phyloP scores from a whole-genome alignment of 2,888 invertebrate species.

The Laothoe populi region DNA sequence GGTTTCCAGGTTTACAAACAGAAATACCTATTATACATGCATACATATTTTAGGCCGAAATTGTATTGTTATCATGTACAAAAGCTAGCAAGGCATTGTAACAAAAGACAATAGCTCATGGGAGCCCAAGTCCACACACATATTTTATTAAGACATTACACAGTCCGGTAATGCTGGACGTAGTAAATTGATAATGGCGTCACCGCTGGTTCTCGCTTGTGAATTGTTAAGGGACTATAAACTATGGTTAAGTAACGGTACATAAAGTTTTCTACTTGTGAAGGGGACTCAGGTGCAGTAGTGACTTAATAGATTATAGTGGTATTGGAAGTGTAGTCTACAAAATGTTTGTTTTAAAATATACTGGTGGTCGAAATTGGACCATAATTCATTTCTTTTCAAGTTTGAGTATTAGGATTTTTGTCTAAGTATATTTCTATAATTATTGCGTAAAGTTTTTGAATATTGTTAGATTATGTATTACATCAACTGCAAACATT shows the following conservation, averaged over 20 bases:
- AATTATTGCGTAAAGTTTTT: no score
- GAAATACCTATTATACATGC: neutral
- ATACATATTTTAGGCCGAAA: neutral
- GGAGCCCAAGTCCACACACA: neutral
- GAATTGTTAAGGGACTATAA: constrained; percentile 15
- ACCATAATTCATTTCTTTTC: no score
- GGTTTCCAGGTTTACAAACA: neutral
- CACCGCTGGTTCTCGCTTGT: neutral
- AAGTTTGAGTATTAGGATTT: neutral
- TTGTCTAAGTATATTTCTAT: no score
- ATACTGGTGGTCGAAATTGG: neutral
- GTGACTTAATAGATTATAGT: neutral
- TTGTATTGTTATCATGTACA: neutral
- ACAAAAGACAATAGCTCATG: neutral
- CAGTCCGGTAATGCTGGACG: neutral
- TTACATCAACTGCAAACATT: no score
- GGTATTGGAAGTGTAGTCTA: neutral
- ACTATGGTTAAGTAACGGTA: constrained; percentile 6
- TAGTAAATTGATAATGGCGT: constrained; percentile 8
- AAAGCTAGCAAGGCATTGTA: neutral
- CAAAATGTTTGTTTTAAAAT: neutral
- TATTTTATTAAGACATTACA: neutral
- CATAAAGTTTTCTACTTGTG: neutral
- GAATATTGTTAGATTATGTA: no score
- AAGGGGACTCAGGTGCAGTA: constrained; percentile 4